A percentile compares a stretch with the other conserved stretches of the same genome.
Evolutionary conservation across 2,113 vertebrate species (phyloP).

Genomic region (Sapayoa aenigma): DNA sequence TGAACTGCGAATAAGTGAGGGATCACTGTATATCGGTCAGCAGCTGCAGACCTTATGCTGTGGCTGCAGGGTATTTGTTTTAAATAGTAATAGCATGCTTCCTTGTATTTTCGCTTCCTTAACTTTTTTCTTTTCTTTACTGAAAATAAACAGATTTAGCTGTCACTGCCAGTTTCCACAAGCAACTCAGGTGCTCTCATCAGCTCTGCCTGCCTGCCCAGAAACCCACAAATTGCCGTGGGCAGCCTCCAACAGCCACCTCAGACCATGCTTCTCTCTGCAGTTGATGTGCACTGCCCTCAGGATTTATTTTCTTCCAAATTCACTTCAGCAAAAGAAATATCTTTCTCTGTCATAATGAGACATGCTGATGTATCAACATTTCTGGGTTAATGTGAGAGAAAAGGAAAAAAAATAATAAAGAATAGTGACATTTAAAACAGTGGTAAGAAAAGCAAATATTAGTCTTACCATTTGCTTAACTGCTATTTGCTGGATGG

Average conservation of each 20-base stretch:
- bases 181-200: slow-evolving; percentile 30
- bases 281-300: neutral
- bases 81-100: neutral
- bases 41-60: neutral
- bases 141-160: slow-evolving; percentile 38
- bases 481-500: neutral
- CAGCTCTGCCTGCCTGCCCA: slow-evolving; percentile 6
- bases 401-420: neutral
- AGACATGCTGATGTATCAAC: neutral
- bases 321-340: slow-evolving; percentile 27
- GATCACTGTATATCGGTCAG: neutral
- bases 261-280: neutral
- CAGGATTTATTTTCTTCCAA: slow-evolving; percentile 41
- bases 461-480: neutral
- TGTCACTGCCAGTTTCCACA: slow-evolving; percentile 27
- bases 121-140: slow-evolving; percentile 13
- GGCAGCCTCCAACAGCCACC: neutral
- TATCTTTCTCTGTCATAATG: neutral
- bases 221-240: neutral
- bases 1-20: too few relatives aligned
- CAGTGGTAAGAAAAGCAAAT: slow-evolving; percentile 5
- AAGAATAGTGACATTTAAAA: slow-evolving; percentile 9
- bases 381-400: neutral
- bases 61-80: slow-evolving; percentile 9
- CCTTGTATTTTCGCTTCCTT: neutral